Conservation (phyloP, 2,113 vertebrate species). For the Ceyx margarethae region DNA sequence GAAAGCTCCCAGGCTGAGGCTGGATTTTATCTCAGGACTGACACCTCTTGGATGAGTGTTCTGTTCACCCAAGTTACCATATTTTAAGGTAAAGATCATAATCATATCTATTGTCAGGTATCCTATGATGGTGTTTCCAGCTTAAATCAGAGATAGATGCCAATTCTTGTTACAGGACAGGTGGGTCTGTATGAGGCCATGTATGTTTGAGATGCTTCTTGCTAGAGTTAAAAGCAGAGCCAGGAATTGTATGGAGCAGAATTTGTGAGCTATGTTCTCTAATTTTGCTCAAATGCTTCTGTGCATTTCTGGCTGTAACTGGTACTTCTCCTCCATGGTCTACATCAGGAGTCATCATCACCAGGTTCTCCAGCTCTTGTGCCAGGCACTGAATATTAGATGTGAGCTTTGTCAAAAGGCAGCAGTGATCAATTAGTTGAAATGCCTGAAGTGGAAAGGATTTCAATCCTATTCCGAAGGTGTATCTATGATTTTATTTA, state of each 20-base stretch:
- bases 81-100: neutral
- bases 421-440: neutral
- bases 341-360: neutral
- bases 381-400: fast-evolving
- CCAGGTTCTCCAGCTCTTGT: neutral
- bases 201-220: neutral
- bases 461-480: neutral
- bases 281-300: neutral
- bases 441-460: neutral
- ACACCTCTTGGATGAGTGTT: neutral
- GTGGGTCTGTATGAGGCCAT: neutral
- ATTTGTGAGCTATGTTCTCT: neutral
- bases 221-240: neutral
- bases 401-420: neutral
- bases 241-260: neutral
- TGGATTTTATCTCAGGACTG: neutral
- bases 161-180: neutral
- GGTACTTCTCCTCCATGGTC: neutral
- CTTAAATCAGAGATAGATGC: neutral
- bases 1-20: neutral
- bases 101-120: fast-evolving
- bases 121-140: neutral
- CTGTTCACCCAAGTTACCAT: neutral
- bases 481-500: neutral
- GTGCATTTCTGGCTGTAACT: neutral